Conservation (phyloP, 2,888 invertebrate species). For the Drosophila parthenogenetica region DNA sequence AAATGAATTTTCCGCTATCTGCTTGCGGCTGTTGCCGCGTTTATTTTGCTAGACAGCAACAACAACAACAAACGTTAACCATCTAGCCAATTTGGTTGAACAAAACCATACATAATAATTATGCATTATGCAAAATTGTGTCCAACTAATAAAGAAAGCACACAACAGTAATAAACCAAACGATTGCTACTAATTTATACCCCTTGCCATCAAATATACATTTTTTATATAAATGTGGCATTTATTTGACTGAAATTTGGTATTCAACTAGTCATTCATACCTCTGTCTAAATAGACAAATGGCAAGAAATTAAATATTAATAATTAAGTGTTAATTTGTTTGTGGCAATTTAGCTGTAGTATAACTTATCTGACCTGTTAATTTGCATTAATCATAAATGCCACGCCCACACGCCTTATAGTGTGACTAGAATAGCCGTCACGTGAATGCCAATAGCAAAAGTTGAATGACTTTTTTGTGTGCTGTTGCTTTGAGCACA, state of each 20-base stretch:
- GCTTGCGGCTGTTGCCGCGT: slow-evolving; percentile 17
- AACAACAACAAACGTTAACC: slow-evolving; percentile 3
- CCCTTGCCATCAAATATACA: slow-evolving; percentile 1
- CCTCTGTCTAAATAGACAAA: background rate
- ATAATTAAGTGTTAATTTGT: slow-evolving; percentile 39
- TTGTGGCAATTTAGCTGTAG: slow-evolving; percentile 30
- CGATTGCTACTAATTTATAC: background rate
- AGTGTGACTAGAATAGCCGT: slow-evolving; percentile 7
- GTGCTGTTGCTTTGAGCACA: slow-evolving; percentile 40
- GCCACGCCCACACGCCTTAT: slow-evolving; percentile 30
- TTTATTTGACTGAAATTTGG: background rate
- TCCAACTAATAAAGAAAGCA: slow-evolving; percentile 3
- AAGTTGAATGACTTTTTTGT: slow-evolving; percentile 77
- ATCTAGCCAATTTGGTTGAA: slow-evolving; percentile 6
- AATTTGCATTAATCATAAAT: slow-evolving; percentile 61
- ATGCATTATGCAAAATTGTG: slow-evolving; percentile 48
- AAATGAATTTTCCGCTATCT: slow-evolving; percentile 14
- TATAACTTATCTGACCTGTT: slow-evolving; percentile 47
- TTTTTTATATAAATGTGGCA: background rate
- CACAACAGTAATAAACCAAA: slow-evolving; percentile 13
- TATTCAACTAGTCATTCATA: background rate
- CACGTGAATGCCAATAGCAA: slow-evolving; percentile 43
- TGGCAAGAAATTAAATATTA: slow-evolving; percentile 22
- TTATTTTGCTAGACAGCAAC: slow-evolving; percentile 10
- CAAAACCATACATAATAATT: slow-evolving; percentile 22